Conservation (phyloP, 2,797 vertebrate species). For the Lacerta agilis region DNA sequence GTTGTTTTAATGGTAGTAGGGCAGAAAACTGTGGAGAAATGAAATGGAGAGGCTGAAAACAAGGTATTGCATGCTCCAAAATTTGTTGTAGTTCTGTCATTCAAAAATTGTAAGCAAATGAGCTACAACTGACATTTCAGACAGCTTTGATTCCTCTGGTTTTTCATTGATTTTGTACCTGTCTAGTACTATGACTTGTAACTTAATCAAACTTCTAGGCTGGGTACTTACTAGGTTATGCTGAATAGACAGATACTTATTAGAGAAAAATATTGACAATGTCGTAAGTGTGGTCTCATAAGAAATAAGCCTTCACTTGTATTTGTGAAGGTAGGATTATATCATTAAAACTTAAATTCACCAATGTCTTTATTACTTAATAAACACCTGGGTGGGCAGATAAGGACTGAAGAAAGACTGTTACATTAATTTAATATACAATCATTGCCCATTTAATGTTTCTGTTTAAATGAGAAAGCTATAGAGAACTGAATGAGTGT, state of each 20-base stretch:
- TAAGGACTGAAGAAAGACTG: not conserved
- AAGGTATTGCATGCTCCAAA: too few species aligned
- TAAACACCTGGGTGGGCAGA: not conserved
- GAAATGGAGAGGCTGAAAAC: not conserved
- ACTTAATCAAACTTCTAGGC: not conserved
- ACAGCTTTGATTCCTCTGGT: not conserved
- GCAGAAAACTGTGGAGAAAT: too few species aligned
- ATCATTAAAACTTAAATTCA: not conserved
- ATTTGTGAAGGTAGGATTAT: not conserved
- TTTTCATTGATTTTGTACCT: not conserved
- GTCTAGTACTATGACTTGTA: not conserved
- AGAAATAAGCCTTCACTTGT: not conserved
- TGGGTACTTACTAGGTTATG: not conserved
- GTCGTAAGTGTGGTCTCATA: not conserved
- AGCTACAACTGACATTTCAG: not conserved
- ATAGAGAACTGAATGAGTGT: not conserved
- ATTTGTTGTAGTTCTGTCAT: not conserved
- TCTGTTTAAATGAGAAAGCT: constrained; percentile 10
- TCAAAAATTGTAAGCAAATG: not conserved
- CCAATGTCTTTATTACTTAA: not conserved
- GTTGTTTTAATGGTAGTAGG: too few species aligned
- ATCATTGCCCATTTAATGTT: not conserved
- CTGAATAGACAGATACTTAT: not conserved
- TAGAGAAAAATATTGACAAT: not conserved
- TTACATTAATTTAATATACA: constrained; percentile 13